Evolutionary conservation across 2,797 vertebrate genomes (phyloP), one percentile per base, ranked within the genome.

Genomic region (Naso thynnoides): DNA sequence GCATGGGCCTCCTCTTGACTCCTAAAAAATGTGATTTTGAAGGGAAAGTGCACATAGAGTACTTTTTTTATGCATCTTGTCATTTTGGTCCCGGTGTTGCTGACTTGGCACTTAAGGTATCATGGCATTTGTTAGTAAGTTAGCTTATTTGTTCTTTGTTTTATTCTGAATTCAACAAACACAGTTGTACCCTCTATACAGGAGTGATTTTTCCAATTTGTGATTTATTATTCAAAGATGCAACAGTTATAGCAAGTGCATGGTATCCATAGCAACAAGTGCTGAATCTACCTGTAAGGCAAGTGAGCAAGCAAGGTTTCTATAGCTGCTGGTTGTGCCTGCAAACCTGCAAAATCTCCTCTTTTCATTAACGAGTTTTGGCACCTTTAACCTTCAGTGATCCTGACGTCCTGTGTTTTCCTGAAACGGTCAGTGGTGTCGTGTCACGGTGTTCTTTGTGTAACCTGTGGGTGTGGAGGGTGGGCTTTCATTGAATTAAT

Each of bases 401-500:
- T 36, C 36, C 49, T 33, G 21, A 78, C 24, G 45, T 70, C 42
- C 41, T 65, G 4, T 49, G 19, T 52, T 57, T 39, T 53, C 29
- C 50, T 64, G 27, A 48, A 79, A 26, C 9, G 70, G 63, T 81
- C 77, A 56, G 18, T 41, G 57, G 21, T 71, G 31, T 45, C 42
- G 27, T 56, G 41, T 44, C 69, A 55, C 8, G 2, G 4, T 33
- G 77, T 23, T 69, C 75, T 55, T 27, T 75, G 31, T 75, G 52
- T 87, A 71, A 88, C 87, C 85, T 64, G 33, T 69, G 68, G 70
- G 64, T 53, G 60, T 70, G 70, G 62, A 79, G 62, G 77, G 44
- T 71, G 26, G 57, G 71, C 48, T 79, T 82, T 63, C 60, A 78
- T 77, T 84, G 70, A 90, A 93, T 93, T 85, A 91, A 92, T 90